Conservation (phyloP, 2,888 invertebrate species). For the Ecdyonurus torrentis region DNA sequence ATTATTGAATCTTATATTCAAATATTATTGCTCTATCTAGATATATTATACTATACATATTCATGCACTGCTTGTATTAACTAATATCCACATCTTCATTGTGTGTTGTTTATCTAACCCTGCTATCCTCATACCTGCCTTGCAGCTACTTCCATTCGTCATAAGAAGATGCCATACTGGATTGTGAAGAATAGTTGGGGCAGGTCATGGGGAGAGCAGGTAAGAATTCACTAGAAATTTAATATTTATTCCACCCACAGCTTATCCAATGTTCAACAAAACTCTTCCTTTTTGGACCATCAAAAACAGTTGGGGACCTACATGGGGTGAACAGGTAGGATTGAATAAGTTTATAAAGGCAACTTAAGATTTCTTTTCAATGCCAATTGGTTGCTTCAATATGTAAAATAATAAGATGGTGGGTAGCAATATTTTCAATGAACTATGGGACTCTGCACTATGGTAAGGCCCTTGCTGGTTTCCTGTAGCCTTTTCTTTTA, state of each 20-base stretch:
- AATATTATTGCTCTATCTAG: no score
- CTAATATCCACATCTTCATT: not conserved
- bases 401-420: no score
- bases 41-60: constrained; percentile 4
- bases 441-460: no score
- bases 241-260: constrained; percentile 30
- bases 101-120: not conserved
- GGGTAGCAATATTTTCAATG: no score
- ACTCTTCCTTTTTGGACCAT: constrained; percentile 78
- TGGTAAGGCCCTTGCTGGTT: no score
- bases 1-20: no score
- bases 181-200: constrained; percentile 36
- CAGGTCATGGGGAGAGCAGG: constrained; percentile 30
- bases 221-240: constrained; percentile 15
- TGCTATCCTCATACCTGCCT: not conserved
- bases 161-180: constrained; percentile 27
- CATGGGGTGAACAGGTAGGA: constrained; percentile 67
- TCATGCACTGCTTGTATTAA: no score
- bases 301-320: constrained; percentile 86
- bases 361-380: not conserved
- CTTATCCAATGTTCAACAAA: constrained; percentile 64
- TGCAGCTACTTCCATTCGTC: constrained; percentile 19
- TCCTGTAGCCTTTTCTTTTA: no score
- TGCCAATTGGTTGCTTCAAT: no score
- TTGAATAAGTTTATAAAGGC: not conserved